Evolutionary conservation across 2,113 vertebrate genomes (phyloP).

Genomic region (Pygoscelis adeliae): DNA sequence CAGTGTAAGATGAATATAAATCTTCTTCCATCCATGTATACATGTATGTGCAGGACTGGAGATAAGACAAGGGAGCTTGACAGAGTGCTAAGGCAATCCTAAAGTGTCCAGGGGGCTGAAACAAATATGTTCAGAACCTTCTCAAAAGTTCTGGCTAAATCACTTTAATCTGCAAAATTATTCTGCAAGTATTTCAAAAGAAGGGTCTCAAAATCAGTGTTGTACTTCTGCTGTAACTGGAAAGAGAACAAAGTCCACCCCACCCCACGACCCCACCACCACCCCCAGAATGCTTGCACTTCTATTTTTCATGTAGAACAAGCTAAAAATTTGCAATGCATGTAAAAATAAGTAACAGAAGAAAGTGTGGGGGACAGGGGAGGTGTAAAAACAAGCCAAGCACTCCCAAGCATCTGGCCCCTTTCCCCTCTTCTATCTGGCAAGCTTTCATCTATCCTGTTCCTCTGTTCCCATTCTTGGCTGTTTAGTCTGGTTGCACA

Average conservation of each 20-base stretch:
- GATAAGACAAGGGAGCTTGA: background rate
- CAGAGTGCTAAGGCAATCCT: background rate
- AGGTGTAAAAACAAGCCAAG: background rate
- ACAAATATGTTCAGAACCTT: background rate
- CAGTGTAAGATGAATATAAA: background rate
- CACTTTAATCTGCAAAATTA: background rate
- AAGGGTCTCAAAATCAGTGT: background rate
- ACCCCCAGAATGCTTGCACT: background rate
- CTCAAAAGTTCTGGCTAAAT: background rate
- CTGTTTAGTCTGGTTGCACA: background rate
- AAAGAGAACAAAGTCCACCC: background rate
- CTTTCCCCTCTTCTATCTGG: background rate
- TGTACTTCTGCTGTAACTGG: background rate
- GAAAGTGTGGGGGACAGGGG: accelerated
- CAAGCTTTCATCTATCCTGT: background rate
- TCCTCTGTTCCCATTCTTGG: background rate
- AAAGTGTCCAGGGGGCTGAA: background rate
- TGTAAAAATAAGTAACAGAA: background rate
- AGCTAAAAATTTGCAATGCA: background rate
- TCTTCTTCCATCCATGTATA: background rate
- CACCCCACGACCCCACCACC: no score
- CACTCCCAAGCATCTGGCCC: background rate
- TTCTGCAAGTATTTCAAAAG: background rate
- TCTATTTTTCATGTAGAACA: background rate
- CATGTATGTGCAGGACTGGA: background rate